Evolutionary conservation across 2,888 invertebrate species (phyloP), one percentile per base, ranked within the genome.

Genomic region (Zhuqinia jingwanae): DNA sequence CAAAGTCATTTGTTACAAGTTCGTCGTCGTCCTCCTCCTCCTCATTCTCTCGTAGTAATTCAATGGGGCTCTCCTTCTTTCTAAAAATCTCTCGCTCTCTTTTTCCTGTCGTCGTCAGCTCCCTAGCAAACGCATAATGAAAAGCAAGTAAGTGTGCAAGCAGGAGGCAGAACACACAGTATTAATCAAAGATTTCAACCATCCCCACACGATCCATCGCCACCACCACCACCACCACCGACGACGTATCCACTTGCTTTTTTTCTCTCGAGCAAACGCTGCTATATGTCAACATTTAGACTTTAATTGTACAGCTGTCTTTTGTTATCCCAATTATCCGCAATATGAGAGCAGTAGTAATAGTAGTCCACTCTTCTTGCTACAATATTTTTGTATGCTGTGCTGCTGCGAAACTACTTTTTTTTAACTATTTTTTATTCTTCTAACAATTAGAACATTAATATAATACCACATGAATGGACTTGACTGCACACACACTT

Each of bases 1-100:
- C 68, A 80, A 80, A 80, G 70, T 80, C 80, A 80, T 80, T 80
- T 80, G 80, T 80, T 68, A 80, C 80, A 80, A 30, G 36, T 42
- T 42, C 36, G 25, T 73, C 27, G 70, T 47, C 17, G 27, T 47
- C 45, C 25, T 17, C n/a, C 45, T 73, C 27, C 30, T 22, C 20
- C 73, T 73, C 3, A n/a, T 36, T 36, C 36, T 36, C 36, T 75
- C 36, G 8, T 76, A 53, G 80, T 70, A 70, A 80, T 56, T 80
- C 76, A 76, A 36, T 76, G 30, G 56, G 15, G 53, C 68, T 42
- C 42, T 56, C 42, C 17, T 45, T 36, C 56, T 20, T 2, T 30
- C 53, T 36, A 8, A 13, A 56, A 56, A 76, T 36, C 47, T 27
- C 47, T 42, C n/a, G n/a, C 63, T 68, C 45, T 68, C 17, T 17